These are phyloP conservation scores for Rhagologus leucostigma DNA, from an alignment of 2,113 vertebrate genomes.

Conservation along the genomic window DNA sequence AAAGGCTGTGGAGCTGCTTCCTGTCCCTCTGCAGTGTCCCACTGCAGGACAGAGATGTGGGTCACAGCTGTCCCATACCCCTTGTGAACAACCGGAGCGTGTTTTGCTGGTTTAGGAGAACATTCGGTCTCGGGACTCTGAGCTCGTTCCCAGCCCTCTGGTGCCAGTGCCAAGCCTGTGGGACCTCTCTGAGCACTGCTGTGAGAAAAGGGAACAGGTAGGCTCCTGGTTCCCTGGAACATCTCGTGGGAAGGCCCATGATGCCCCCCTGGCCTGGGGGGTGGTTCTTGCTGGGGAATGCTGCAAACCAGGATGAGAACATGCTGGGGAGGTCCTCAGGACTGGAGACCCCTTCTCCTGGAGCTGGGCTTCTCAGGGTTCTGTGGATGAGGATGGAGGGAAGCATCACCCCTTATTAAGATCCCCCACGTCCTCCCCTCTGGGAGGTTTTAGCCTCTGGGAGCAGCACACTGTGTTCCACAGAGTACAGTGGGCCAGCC, in stretches of 20 bases:
- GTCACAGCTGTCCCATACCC: neutral
- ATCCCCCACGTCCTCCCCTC: fast-evolving
- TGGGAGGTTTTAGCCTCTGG: neutral
- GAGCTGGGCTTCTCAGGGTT: neutral
- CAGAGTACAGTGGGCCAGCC: neutral
- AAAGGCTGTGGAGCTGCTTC: neutral
- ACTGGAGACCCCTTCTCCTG: neutral
- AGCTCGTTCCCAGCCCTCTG: neutral
- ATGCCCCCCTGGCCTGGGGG: neutral
- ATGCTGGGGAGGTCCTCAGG: neutral
- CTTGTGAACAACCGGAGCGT: neutral
- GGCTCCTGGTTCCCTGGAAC: neutral
- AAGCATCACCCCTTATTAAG: neutral
- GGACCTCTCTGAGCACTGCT: neutral
- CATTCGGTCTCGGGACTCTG: neutral
- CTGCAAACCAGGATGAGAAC: neutral
- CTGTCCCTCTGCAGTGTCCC: neutral
- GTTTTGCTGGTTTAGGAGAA: neutral
- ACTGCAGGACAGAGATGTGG: fast-evolving
- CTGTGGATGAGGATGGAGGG: neutral
- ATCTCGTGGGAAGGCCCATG: neutral
- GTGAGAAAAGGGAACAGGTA: neutral
- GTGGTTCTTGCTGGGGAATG: neutral
- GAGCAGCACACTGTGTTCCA: neutral
- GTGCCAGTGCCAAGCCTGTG: neutral